Conservation (phyloP, 1,140 invertebrate genomes). For the Brachionus angularis region DNA sequence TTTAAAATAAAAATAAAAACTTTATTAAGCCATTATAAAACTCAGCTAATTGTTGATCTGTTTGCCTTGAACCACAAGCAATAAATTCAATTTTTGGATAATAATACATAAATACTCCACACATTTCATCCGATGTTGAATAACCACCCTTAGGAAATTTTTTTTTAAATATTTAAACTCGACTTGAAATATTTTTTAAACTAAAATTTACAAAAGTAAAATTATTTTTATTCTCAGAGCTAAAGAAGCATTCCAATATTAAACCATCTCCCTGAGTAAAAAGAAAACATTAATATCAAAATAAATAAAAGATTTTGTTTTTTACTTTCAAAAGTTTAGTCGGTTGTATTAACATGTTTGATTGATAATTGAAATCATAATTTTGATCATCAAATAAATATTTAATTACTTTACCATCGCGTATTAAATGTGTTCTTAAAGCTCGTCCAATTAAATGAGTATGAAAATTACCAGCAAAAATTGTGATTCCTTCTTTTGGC, state of each 20-base stretch:
- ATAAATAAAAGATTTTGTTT: not conserved
- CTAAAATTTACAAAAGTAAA: conserved; percentile 9
- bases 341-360: conserved; percentile 34
- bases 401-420: conserved; percentile 14
- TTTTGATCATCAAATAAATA: conserved; percentile 39
- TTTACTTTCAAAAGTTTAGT: conserved; percentile 1
- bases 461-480: conserved; percentile 34
- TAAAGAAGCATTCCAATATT: conserved; percentile 16
- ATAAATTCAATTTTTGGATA: conserved; percentile 31
- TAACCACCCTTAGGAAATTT: conserved; percentile 22
- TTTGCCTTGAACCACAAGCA: not conserved
- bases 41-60: not conserved
- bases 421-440: conserved; percentile 1
- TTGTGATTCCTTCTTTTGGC: conserved; percentile 6
- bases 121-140: conserved; percentile 19
- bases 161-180: not conserved
- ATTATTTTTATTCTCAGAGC: conserved; percentile 14
- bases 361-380: conserved; percentile 42
- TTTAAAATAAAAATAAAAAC: not conserved
- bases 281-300: not conserved
- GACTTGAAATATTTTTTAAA: not conserved
- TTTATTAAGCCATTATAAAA: not conserved
- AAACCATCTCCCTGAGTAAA: conserved; percentile 6
- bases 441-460: conserved; percentile 33
- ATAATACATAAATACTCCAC: conserved; percentile 28